Conservation (phyloP, 1,140 invertebrate species). For the Colletes latitarsis region DNA sequence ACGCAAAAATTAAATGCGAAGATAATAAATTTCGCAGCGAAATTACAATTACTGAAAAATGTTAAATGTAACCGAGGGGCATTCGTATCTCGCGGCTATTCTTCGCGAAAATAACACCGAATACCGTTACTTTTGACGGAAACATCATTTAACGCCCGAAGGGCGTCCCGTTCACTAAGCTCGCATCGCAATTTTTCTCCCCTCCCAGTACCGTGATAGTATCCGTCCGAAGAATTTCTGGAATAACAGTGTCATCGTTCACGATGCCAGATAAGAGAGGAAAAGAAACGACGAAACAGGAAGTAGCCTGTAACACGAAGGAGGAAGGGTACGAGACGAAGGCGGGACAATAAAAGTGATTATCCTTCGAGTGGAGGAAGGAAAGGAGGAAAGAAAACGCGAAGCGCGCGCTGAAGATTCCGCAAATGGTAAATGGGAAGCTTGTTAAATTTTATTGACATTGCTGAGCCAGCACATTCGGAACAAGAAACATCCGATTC, state of each 20-base stretch:
- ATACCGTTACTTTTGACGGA: conserved; percentile 1
- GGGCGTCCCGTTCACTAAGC: too few species aligned
- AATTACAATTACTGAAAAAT: not conserved
- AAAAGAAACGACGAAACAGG: conserved; percentile 28
- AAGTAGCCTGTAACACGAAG: conserved; percentile 10
- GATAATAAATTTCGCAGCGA: conserved; percentile 22
- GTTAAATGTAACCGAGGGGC: not conserved
- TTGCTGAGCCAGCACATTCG: conserved; percentile 67
- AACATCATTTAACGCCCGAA: conserved; percentile 21
- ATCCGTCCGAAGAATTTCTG: conserved; percentile 35
- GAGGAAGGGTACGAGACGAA: not conserved
- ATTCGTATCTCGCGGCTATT: not conserved
- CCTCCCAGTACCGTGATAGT: not conserved
- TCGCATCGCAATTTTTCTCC: not conserved
- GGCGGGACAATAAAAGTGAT: conserved; percentile 49
- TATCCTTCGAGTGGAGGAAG: conserved; percentile 37
- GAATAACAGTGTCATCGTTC: conserved; percentile 28
- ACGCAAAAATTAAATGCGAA: conserved; percentile 30
- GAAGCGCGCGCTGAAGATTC: conserved; percentile 62
- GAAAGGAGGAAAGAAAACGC: conserved; percentile 29
- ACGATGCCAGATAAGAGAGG: conserved; percentile 13
- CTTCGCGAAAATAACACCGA: not conserved
- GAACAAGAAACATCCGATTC: conserved; percentile 67
- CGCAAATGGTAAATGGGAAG: conserved; percentile 72
- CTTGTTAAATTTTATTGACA: conserved; percentile 77